phyloP scores from a whole-genome alignment of 1,140 invertebrate genomes.

The Paramacrobiotus metropolitanus region DNA sequence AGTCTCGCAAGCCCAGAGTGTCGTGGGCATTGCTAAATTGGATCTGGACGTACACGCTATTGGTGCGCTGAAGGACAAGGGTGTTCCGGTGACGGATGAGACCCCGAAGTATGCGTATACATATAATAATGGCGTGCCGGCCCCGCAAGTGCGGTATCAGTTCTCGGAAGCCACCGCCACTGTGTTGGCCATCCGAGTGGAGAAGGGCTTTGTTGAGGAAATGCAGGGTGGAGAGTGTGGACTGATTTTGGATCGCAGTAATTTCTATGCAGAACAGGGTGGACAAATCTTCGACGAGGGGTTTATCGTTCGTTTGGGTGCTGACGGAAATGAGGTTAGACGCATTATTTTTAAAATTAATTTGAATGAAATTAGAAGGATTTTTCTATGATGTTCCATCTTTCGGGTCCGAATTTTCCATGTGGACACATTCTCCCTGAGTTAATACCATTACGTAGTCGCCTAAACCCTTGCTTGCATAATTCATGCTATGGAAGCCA shows the following conservation, averaged over 20 bases:
- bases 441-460: no score
- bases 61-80: conserved; percentile 53
- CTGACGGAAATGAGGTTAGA: no score
- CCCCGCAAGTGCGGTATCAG: conserved; percentile 36
- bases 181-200: conserved; percentile 35
- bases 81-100: conserved; percentile 63
- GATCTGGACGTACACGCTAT: conserved; percentile 83
- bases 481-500: no score
- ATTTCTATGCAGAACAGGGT: conserved; percentile 62
- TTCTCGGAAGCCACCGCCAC: conserved; percentile 28
- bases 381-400: conserved; percentile 1
- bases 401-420: no score
- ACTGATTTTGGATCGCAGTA: conserved; percentile 69
- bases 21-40: conserved; percentile 12
- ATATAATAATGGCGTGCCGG: conserved; percentile 29
- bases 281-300: conserved; percentile 96
- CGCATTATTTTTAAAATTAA: no score
- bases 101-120: conserved; percentile 71
- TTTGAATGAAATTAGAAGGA: no score
- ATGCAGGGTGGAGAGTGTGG: conserved; percentile 70
- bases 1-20: not conserved
- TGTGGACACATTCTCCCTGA: no score
- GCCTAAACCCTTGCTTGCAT: no score
- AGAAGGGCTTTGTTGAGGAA: conserved; percentile 63
- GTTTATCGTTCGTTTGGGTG: conserved; percentile 59